These are phyloP conservation scores for Herpetotheres cachinnans DNA, from an alignment of 2,113 vertebrate species.

Conservation along the genomic window DNA sequence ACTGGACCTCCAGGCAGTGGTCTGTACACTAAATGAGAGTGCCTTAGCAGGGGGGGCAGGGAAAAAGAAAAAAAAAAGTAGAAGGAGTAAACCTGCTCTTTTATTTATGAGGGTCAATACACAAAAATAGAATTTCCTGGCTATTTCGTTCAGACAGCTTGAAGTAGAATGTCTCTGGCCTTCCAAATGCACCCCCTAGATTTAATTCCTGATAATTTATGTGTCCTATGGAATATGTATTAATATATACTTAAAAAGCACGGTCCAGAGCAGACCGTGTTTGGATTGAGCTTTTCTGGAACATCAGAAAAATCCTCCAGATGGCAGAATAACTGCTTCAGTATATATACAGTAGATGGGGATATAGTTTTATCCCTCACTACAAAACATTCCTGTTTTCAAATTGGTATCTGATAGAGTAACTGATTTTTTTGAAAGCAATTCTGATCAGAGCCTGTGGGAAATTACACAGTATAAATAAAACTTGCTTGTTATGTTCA, in stretches of 20 bases:
- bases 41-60: no score
- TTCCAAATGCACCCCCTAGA: neutral
- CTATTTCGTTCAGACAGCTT: neutral
- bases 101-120: neutral
- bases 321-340: constrained; percentile 54
- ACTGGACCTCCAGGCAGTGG: neutral
- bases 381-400: neutral
- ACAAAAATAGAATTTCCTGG: neutral
- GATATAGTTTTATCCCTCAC: neutral
- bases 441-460: neutral
- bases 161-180: neutral
- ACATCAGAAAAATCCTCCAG: constrained; percentile 35
- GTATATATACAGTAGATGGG: neutral
- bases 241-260: neutral
- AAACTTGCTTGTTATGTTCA: neutral
- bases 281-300: neutral
- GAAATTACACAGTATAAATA: neutral
- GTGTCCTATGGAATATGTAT: neutral
- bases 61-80: neutral
- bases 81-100: neutral
- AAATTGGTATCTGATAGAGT: neutral
- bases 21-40: neutral
- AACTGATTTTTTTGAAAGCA: neutral
- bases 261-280: neutral
- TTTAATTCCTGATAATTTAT: neutral